Conservation (phyloP, 2,113 vertebrate genomes). For the Tursiops truncatus region DNA sequence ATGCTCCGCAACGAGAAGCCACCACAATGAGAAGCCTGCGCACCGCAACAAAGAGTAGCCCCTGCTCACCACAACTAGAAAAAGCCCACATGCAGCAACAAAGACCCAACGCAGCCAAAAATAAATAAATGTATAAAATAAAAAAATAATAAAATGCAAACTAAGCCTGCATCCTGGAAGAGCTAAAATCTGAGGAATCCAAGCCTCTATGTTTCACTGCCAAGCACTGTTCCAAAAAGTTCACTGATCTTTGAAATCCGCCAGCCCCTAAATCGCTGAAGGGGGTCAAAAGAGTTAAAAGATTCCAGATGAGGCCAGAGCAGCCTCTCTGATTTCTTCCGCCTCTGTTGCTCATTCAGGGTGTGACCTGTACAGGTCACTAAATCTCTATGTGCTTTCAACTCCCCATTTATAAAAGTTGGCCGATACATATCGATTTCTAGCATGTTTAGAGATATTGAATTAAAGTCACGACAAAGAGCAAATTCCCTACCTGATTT, state of each 20-base stretch:
- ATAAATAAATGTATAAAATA: no score
- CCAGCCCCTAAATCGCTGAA: constrained; percentile 22
- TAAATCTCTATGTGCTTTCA: constrained; percentile 74
- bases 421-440: constrained; percentile 32
- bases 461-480: background rate
- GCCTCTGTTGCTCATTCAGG: constrained; percentile 53
- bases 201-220: constrained; percentile 68
- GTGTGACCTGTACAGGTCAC: constrained; percentile 66
- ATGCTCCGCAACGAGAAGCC: no score
- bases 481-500: background rate
- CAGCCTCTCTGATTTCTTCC: constrained; percentile 52
- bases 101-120: no score
- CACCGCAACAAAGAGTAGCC: no score
- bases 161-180: background rate
- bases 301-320: constrained; percentile 69
- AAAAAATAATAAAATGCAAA: background rate
- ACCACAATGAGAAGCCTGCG: no score
- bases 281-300: constrained; percentile 62
- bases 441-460: constrained; percentile 7
- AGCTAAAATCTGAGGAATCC: constrained; percentile 47
- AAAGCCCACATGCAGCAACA: no score
- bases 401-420: constrained; percentile 77
- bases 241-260: constrained; percentile 65
- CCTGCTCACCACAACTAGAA: no score
- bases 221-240: constrained; percentile 43